Base-by-base conservation (phyloP, 2,888 invertebrate genomes). In the Frankliniella intonsa region DNA sequence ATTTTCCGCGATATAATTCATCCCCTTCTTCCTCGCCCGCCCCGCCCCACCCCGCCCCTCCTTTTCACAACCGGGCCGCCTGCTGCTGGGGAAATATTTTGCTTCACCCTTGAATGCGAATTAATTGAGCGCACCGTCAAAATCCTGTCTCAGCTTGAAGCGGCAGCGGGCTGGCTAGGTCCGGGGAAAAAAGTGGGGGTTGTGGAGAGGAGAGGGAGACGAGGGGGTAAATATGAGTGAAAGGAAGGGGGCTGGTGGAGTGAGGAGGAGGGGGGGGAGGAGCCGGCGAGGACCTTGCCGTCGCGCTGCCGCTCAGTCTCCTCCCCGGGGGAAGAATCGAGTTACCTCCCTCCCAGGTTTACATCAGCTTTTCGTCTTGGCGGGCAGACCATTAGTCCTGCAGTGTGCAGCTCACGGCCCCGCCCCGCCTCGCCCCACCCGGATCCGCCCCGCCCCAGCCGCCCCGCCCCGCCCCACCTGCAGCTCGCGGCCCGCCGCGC, bases 111-210 rank as follows among this genome's bases (percentile, higher is more conserved):
- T 22, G 69, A 76, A 76, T 76, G 69, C 25, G 69, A 25, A 76
- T 76, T 76, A 76, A 76, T 76, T 76, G 69, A 76, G 69, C 69
- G 69, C 69, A 76, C 69, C 22, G 69, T 76, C 69, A 76, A 76
- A 76, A 76, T 25, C 69, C 69, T 76, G 69, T 25, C 69, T 76
- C 69, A 76, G 69, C 69, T 55, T 38, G 38, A 38, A 38, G 38
- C 38, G 38, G 38, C 38, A 38, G 38, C 38, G 5, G n/a, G 62
- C 62, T 62, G 62, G 38, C 14, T 14, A 14, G 62, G 62, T 7
- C 62, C 25, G 22, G 25, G 69, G 10, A 25, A 25, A 25, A 76
- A 25, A 22, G 69, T 11, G 22, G 22, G 69, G 65, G 65, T 2
- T 17, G 65, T 14, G n/a, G 65, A n/a, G n/a, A 19, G 65, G 65